phyloP scores from a whole-genome alignment of 2,797 vertebrate species.

The Petrocephalus schoutedeni region DNA sequence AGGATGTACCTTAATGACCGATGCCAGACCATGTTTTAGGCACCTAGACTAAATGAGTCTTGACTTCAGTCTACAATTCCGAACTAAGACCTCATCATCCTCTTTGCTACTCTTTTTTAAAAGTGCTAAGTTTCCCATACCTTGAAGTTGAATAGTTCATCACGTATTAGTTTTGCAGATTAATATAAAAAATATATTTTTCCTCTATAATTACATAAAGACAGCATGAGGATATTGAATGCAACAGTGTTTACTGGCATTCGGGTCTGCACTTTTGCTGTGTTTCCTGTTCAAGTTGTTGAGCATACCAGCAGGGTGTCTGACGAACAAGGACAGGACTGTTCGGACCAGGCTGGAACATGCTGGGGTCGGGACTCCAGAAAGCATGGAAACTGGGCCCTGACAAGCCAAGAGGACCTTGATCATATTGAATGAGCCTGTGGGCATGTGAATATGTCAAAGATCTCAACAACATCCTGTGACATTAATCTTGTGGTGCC shows the following conservation, averaged over 20 bases:
- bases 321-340: neutral
- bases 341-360: neutral
- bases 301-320: neutral
- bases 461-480: neutral
- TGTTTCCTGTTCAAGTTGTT: neutral
- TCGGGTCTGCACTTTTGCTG: neutral
- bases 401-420: neutral
- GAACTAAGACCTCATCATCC: neutral
- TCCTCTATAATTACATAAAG: neutral
- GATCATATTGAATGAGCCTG: neutral
- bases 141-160: neutral
- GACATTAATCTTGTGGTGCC: constrained; percentile 1
- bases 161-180: neutral
- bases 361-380: neutral
- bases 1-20: neutral
- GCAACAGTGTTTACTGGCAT: neutral
- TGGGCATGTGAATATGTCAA: neutral
- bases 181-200: neutral
- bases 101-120: neutral
- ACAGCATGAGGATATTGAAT: too few relatives aligned
- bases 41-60: neutral
- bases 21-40: neutral
- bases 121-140: neutral
- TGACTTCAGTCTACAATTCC: neutral
- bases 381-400: neutral